A percentile compares a stretch with the other conserved stretches of the same genome.
Evolutionary conservation across 2,113 vertebrate species (phyloP).

Genomic region (Symphodus melops): DNA sequence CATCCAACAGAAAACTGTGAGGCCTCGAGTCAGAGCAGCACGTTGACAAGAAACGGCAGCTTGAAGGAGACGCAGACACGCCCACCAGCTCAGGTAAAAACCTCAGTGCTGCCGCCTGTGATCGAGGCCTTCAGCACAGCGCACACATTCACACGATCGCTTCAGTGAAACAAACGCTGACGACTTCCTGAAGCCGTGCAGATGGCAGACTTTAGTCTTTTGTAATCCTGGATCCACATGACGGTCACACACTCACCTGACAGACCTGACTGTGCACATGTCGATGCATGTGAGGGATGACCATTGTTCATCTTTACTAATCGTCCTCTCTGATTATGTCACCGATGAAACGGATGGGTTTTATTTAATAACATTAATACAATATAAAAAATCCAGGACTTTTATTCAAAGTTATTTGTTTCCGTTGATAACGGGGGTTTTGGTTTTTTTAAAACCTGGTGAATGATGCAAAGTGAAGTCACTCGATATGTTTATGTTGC

Average conservation of each 20-base stretch:
- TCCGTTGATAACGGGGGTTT: background rate
- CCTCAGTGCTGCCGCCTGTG: background rate
- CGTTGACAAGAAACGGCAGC: slow-evolving; percentile 23
- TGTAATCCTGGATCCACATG: slow-evolving; percentile 59
- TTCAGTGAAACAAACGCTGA: slow-evolving; percentile 34
- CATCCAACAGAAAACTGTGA: slow-evolving; percentile 48
- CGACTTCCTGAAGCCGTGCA: slow-evolving; percentile 41
- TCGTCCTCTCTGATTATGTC: background rate
- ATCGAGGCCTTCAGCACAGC: too few relatives aligned
- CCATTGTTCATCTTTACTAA: background rate
- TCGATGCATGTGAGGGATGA: slow-evolving; percentile 20
- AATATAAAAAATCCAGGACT: background rate
- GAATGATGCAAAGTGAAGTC: background rate
- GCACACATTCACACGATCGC: too few relatives aligned
- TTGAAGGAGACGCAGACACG: slow-evolving; percentile 29
- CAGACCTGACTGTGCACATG: slow-evolving; percentile 37
- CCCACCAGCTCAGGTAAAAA: slow-evolving; percentile 66
- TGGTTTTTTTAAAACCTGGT: background rate
- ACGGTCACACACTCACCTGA: slow-evolving; percentile 20
- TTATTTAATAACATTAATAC: background rate
- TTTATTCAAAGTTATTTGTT: background rate
- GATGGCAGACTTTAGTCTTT: slow-evolving; percentile 39
- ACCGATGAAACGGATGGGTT: background rate
- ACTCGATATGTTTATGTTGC: background rate
- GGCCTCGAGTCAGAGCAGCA: slow-evolving; percentile 29